These are phyloP conservation scores for Phataginus tricuspis DNA, from an alignment of 2,797 vertebrate genomes.

Conservation along the genomic window DNA sequence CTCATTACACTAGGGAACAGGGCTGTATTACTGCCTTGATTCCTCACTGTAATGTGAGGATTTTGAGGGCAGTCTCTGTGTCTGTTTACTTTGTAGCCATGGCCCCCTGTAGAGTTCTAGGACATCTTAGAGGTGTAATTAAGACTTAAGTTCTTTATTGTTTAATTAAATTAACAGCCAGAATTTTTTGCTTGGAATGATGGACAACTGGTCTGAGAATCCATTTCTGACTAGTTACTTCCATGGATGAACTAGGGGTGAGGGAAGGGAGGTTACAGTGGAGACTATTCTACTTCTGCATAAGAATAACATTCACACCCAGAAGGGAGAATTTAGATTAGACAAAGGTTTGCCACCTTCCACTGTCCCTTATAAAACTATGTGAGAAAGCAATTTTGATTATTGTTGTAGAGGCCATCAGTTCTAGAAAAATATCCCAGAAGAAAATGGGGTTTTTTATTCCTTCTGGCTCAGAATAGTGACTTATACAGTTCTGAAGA, in stretches of 20 bases:
- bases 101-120: not conserved
- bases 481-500: constrained; percentile 75
- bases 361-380: constrained; percentile 67
- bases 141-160: not conserved
- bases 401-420: constrained; percentile 73
- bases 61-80: not conserved
- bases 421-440: constrained; percentile 78
- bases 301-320: constrained; percentile 52
- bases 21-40: not conserved
- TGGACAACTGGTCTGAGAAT: not conserved
- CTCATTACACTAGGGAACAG: not conserved
- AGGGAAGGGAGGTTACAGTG: not conserved
- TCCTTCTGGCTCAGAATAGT: constrained; percentile 73
- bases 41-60: constrained; percentile 1
- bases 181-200: not conserved
- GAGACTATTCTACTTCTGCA: constrained; percentile 22
- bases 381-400: constrained; percentile 74
- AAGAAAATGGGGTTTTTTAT: constrained; percentile 66
- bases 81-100: not conserved
- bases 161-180: constrained; percentile 11
- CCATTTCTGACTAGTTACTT: not conserved
- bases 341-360: constrained; percentile 61
- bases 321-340: constrained; percentile 63
- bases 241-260: not conserved
- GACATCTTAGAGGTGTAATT: not conserved